These are phyloP conservation scores for Spea hammondii DNA, from an alignment of 2,797 vertebrate genomes.

Conservation along the genomic window DNA sequence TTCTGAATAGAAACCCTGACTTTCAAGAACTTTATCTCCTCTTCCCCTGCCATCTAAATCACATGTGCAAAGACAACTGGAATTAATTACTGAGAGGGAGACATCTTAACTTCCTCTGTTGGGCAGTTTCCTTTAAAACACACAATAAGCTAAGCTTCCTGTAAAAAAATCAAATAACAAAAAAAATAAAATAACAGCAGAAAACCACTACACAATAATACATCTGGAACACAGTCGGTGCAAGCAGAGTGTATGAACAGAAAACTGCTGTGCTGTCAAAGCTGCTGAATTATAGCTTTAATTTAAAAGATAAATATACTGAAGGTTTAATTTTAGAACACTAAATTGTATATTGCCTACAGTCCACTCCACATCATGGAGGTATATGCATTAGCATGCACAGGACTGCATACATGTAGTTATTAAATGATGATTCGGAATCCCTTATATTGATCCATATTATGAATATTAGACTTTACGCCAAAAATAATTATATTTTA, in stretches of 20 bases:
- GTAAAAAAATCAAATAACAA: background rate
- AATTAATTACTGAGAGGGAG: conserved; percentile 1
- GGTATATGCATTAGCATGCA: too few relatives aligned
- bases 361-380: background rate
- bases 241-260: background rate
- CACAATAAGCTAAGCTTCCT: background rate
- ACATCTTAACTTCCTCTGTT: conserved; percentile 7
- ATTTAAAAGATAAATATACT: conserved; percentile 30
- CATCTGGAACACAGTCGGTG: background rate
- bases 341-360: conserved; percentile 5
- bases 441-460: too few relatives aligned
- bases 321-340: conserved; percentile 11
- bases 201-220: background rate
- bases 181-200: background rate
- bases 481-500: too few relatives aligned
- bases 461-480: too few relatives aligned
- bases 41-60: background rate
- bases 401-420: too few relatives aligned
- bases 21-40: background rate
- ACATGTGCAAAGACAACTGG: conserved; percentile 9
- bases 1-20: background rate
- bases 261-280: background rate
- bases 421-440: too few relatives aligned
- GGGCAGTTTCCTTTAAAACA: background rate
- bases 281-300: conserved; percentile 23